phyloP scores from a whole-genome alignment of 2,113 vertebrate genomes.

The Corydoras maculifer region DNA sequence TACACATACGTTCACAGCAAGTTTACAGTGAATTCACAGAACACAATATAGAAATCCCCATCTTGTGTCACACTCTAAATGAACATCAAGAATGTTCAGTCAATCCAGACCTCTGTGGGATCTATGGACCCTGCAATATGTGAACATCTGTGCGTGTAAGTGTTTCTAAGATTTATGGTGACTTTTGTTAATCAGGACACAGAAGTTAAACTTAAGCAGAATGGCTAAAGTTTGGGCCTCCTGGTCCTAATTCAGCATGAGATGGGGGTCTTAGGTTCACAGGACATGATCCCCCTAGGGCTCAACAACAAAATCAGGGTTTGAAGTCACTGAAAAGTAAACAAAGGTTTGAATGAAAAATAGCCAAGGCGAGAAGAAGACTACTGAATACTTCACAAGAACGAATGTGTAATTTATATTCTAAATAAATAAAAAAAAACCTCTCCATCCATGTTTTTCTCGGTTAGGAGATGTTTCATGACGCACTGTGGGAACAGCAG shows the following conservation, averaged over 20 bases:
- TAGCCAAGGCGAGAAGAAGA: background rate
- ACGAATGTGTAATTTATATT: no score
- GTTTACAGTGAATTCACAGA: no score
- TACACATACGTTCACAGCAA: no score
- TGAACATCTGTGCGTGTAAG: slow-evolving; percentile 16
- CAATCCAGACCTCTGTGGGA: slow-evolving; percentile 1
- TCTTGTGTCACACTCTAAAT: background rate
- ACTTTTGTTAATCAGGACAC: slow-evolving; percentile 18
- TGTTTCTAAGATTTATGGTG: slow-evolving; percentile 20
- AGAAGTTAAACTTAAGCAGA: background rate
- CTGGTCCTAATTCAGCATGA: slow-evolving; percentile 1
- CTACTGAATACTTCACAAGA: no score
- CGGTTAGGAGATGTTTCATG: background rate
- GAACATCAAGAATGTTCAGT: slow-evolving; percentile 3
- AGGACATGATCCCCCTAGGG: slow-evolving; percentile 16
- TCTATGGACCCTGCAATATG: background rate
- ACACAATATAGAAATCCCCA: background rate
- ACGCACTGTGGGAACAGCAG: no score
- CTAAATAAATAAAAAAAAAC: no score
- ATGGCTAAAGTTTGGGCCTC: slow-evolving; percentile 7
- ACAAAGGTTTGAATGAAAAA: background rate
- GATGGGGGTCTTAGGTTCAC: background rate
- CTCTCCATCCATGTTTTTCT: background rate
- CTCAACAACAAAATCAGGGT: slow-evolving; percentile 2
- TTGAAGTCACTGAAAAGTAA: background rate